Conservation (phyloP, 2,113 vertebrate species). For the Motacilla tschutschensis region DNA sequence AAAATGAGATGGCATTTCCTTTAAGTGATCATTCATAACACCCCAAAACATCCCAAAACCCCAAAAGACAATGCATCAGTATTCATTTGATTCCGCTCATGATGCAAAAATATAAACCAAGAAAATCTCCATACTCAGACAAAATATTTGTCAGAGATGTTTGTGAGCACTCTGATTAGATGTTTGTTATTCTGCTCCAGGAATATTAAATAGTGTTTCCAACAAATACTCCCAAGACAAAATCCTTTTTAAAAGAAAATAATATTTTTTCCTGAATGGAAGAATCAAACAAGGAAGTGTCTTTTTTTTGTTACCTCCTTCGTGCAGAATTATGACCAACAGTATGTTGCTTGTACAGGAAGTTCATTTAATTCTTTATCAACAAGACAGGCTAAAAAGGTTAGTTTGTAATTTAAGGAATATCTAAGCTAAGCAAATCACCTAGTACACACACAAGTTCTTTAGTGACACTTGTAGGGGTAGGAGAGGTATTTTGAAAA, state of each 20-base stretch:
- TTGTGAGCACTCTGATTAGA: not conserved
- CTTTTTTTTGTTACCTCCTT: not conserved
- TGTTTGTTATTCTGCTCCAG: not conserved
- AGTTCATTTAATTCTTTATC: not conserved
- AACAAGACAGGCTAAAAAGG: not conserved
- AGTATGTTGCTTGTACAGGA: not conserved
- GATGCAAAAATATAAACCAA: not conserved
- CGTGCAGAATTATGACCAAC: not conserved
- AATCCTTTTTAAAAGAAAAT: not conserved
- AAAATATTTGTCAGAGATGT: not conserved
- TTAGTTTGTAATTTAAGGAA: not conserved
- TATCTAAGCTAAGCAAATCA: not conserved
- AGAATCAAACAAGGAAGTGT: not conserved
- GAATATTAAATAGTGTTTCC: not conserved
- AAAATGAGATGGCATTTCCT: not conserved
- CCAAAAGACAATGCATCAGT: not conserved
- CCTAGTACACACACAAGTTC: not conserved
- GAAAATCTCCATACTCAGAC: not conserved
- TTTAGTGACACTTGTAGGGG: not conserved
- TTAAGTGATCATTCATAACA: not conserved
- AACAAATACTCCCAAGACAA: not conserved
- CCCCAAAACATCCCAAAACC: not conserved
- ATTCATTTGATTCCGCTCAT: not conserved
- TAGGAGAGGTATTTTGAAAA: not conserved
- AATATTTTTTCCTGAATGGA: not conserved